These are phyloP conservation scores for Coptodon rendalli DNA, from an alignment of 2,113 vertebrate species.

Conservation along the genomic window DNA sequence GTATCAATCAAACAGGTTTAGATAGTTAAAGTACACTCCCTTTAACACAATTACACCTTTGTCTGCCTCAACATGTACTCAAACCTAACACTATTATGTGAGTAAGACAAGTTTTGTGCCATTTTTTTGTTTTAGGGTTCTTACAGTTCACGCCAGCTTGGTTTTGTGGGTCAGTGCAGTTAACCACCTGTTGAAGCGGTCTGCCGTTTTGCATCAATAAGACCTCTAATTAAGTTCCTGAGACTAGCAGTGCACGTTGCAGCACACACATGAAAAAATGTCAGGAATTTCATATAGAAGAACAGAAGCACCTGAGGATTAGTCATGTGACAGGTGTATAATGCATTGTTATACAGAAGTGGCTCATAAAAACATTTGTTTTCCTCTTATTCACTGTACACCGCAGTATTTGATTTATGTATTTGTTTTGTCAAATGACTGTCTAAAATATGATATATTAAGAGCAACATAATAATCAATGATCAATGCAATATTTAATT, in stretches of 20 bases:
- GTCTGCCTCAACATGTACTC: background rate
- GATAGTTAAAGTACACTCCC: background rate
- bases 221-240: constrained; percentile 42
- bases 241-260: constrained; percentile 22
- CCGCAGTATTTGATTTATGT: background rate
- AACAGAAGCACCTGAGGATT: constrained; percentile 44
- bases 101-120: background rate
- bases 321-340: constrained; percentile 53
- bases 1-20: background rate
- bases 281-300: constrained; percentile 54
- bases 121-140: background rate
- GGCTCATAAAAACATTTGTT: background rate
- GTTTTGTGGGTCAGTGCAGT: constrained; percentile 18
- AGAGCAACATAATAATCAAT: background rate
- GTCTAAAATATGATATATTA: background rate
- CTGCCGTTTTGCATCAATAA: constrained; percentile 15
- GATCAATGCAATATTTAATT: background rate
- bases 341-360: constrained; percentile 16
- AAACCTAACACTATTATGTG: background rate
- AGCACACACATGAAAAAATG: constrained; percentile 48
- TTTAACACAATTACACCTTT: background rate
- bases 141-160: background rate
- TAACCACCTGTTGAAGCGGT: constrained; percentile 20
- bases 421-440: background rate
- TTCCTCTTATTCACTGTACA: background rate